A percentile compares a stretch with the other conserved stretches of the same genome.
Conservation (phyloP, 1,140 invertebrate species). For the Pseudoatta argentina region DNA sequence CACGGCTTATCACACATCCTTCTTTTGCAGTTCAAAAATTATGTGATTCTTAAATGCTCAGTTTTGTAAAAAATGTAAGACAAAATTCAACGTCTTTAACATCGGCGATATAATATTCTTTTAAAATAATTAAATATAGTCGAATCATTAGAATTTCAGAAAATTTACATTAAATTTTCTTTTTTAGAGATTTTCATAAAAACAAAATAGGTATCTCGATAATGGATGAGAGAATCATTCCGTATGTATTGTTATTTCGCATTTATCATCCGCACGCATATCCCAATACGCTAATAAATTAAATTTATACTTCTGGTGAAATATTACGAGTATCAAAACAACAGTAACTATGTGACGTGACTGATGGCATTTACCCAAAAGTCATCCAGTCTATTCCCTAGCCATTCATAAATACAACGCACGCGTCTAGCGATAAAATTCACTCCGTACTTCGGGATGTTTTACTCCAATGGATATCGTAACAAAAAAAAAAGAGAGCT, state of each 20-base stretch:
- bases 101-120: background rate
- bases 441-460: conserved; percentile 22
- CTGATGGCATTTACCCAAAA: conserved; percentile 38
- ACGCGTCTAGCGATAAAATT: conserved; percentile 25
- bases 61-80: background rate
- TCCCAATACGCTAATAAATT: conserved; percentile 36
- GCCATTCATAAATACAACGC: conserved; percentile 48
- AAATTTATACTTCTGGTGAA: conserved; percentile 27
- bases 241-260: background rate
- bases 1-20: background rate
- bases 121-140: background rate
- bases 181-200: background rate
- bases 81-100: background rate
- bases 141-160: background rate
- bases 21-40: background rate
- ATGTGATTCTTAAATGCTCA: background rate
- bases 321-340: conserved; percentile 33
- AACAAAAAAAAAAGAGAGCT: conserved; percentile 13
- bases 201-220: conserved; percentile 1
- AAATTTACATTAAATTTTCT: background rate
- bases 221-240: background rate
- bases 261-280: conserved; percentile 21
- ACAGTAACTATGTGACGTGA: conserved; percentile 18
- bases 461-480: conserved; percentile 21
- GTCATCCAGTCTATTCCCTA: conserved; percentile 20